Conservation (phyloP, 2,113 vertebrate species). For the Zosterops pallidus region DNA sequence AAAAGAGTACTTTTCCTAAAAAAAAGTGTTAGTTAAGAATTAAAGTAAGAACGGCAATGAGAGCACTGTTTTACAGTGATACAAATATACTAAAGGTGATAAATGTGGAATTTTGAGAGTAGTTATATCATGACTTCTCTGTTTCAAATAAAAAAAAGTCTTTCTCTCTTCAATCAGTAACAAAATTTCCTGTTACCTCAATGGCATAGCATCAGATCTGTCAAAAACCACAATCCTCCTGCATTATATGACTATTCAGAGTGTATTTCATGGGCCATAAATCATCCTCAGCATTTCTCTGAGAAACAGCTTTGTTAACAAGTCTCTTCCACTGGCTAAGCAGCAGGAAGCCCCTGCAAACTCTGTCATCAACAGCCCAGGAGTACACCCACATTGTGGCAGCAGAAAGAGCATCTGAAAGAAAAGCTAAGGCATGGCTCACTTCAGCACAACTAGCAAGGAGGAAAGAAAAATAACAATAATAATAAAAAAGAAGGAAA, state of each 20-base stretch:
- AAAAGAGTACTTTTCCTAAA: not conserved
- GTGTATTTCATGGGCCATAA: not conserved
- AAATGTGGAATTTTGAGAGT: not conserved
- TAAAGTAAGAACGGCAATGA: not conserved
- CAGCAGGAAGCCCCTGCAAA: not conserved
- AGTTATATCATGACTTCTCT: not conserved
- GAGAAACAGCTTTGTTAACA: not conserved
- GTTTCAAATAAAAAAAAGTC: not conserved
- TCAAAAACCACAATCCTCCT: not conserved
- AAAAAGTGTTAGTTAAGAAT: not conserved
- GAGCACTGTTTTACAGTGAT: not conserved
- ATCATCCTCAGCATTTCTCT: not conserved
- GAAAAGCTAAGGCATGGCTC: not conserved
- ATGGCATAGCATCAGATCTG: not conserved
- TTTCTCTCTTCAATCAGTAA: not conserved
- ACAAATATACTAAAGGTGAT: not conserved
- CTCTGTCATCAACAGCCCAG: not conserved
- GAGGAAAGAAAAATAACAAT: not conserved
- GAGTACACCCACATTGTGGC: not conserved
- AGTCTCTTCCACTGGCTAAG: not conserved
- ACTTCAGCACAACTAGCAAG: not conserved
- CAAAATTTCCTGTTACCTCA: not conserved
- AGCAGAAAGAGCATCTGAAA: not conserved
- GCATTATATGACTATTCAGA: not conserved
- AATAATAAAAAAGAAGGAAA: not conserved